Evolutionary conservation across 1,140 invertebrate species (phyloP).

Genomic region (Tetragonula clypearis): DNA sequence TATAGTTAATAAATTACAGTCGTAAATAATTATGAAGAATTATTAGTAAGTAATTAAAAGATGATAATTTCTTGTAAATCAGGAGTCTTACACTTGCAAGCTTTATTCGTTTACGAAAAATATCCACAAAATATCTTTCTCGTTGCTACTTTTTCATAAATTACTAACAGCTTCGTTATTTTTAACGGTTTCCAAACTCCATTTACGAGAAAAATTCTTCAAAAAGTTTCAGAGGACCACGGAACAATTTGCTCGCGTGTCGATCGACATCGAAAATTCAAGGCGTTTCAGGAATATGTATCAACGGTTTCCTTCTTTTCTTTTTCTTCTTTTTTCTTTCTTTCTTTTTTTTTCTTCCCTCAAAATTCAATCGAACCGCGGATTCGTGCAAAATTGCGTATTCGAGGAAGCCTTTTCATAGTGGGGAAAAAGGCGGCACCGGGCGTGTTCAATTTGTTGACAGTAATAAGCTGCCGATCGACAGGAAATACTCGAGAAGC

Average conservation of each 20-base stretch:
- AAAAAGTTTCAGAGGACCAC: not conserved
- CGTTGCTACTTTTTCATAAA: not conserved
- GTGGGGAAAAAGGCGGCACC: not conserved
- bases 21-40: no score
- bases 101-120: not conserved
- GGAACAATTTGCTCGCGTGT: not conserved
- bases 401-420: not conserved
- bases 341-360: not conserved
- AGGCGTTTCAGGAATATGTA: not conserved
- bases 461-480: slow-evolving; percentile 40
- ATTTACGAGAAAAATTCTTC: not conserved
- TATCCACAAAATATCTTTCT: not conserved
- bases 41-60: not conserved
- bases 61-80: not conserved
- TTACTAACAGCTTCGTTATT: no score
- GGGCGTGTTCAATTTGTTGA: slow-evolving; percentile 33
- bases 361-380: not conserved
- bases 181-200: not conserved
- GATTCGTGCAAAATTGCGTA: not conserved
- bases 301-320: not conserved
- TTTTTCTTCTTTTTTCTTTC: no score
- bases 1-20: no score
- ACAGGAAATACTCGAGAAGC: slow-evolving; percentile 39
- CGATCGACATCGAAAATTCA: not conserved
- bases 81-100: not conserved